Conservation (phyloP, 2,113 vertebrate species). For the Ia io region DNA sequence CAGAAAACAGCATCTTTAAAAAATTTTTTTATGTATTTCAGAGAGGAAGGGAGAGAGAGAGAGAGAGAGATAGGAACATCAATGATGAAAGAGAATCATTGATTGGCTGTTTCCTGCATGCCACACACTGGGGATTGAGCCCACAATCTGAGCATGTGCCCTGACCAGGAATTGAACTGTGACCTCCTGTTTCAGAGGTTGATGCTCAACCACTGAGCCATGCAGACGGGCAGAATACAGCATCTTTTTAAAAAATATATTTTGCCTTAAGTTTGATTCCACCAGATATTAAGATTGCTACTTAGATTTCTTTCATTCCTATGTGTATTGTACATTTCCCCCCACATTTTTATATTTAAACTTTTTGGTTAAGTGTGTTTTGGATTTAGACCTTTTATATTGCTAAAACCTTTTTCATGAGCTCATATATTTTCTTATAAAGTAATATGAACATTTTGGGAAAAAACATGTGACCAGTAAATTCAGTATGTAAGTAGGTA, state of each 20-base stretch:
- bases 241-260: neutral
- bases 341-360: neutral
- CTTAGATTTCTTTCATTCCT: neutral
- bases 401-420: neutral
- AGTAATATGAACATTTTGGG: neutral
- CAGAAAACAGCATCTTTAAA: neutral
- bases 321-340: neutral
- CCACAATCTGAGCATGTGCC: too few species aligned
- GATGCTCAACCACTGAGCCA: too few species aligned
- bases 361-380: neutral
- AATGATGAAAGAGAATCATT: too few species aligned
- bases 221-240: neutral
- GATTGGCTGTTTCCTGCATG: too few species aligned
- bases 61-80: too few species aligned
- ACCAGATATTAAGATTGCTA: neutral
- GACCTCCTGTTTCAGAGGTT: too few species aligned
- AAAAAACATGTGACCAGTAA: neutral
- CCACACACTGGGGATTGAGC: too few species aligned
- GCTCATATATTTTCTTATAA: neutral
- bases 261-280: constrained; percentile 10
- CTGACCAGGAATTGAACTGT: too few species aligned
- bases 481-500: neutral
- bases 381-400: neutral
- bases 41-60: too few species aligned
- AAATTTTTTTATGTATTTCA: too few species aligned